Evolutionary conservation across 2,888 invertebrate genomes (phyloP).

Genomic region (Apodemia mormo): DNA sequence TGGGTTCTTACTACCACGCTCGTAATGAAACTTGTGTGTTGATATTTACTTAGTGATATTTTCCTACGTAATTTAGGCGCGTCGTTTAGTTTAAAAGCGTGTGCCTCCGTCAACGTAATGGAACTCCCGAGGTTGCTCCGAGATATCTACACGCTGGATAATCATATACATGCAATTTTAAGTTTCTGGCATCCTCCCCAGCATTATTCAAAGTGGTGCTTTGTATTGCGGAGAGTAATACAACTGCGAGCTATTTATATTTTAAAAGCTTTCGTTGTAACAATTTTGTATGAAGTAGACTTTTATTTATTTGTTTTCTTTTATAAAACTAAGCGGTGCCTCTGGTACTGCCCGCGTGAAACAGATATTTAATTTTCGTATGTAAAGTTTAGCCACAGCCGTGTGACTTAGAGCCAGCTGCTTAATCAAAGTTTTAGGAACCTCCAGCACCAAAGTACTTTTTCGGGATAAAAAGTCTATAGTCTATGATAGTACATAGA

Average conservation of each 20-base stretch:
- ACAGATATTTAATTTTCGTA: too few relatives aligned
- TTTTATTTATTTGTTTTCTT: background rate
- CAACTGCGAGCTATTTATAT: slow-evolving; percentile 20
- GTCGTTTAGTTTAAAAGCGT: slow-evolving; percentile 43
- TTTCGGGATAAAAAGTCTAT: too few relatives aligned
- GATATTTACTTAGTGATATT: slow-evolving; percentile 24
- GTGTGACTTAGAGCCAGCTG: too few relatives aligned
- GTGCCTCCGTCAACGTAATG: slow-evolving; percentile 38
- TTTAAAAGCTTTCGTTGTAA: slow-evolving; percentile 3
- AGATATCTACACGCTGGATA: slow-evolving; percentile 40
- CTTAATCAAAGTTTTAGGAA: too few relatives aligned
- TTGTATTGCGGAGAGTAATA: slow-evolving; percentile 37
- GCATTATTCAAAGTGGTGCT: slow-evolving; percentile 45
- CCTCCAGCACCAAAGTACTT: too few relatives aligned
- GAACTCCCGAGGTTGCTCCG: slow-evolving; percentile 38
- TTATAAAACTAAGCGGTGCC: too few relatives aligned
- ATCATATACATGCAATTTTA: slow-evolving; percentile 46
- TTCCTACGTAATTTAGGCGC: slow-evolving; percentile 38
- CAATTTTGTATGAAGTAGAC: background rate
- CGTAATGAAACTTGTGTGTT: background rate
- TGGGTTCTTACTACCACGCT: too few relatives aligned
- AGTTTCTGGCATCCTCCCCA: slow-evolving; percentile 41
- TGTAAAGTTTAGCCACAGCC: too few relatives aligned
- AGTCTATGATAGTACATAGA: too few relatives aligned
- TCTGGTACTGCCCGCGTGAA: too few relatives aligned